These are phyloP conservation scores for Crocidura indochinensis DNA, from an alignment of 2,797 vertebrate genomes.

Conservation along the genomic window DNA sequence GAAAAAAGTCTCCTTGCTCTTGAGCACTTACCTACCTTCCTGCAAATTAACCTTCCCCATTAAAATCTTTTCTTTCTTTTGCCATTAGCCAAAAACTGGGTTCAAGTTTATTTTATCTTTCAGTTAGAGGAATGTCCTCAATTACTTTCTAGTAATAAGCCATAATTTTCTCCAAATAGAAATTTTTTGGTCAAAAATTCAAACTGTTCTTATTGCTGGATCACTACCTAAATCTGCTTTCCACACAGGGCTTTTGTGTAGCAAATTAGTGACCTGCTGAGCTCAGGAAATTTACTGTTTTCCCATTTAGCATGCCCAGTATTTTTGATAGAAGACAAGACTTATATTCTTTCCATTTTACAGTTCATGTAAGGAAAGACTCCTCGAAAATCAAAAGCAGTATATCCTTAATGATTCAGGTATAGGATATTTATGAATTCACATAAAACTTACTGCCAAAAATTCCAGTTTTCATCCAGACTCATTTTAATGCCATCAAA, in stretches of 20 bases:
- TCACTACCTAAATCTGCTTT: background rate
- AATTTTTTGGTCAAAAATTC: constrained; percentile 53
- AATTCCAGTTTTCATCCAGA: constrained; percentile 53
- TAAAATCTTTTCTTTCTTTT: constrained; percentile 25
- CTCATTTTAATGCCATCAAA: constrained; percentile 8
- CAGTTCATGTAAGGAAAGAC: constrained; percentile 1
- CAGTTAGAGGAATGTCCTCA: background rate
- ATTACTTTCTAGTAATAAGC: constrained; percentile 46
- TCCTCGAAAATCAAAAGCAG: background rate
- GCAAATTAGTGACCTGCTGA: constrained; percentile 17
- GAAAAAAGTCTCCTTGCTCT: constrained; percentile 66
- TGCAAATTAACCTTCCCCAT: constrained; percentile 38
- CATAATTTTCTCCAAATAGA: constrained; percentile 48
- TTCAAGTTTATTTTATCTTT: constrained; percentile 48
- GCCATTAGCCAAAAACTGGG: constrained; percentile 35
- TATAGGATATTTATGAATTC: constrained; percentile 18
- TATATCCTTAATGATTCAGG: constrained; percentile 35
- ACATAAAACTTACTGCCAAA: constrained; percentile 8
- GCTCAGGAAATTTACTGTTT: background rate
- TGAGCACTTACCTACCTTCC: constrained; percentile 68
- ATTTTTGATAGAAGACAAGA: background rate
- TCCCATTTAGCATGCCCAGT: constrained; percentile 11
- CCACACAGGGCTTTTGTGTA: background rate
- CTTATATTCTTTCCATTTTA: constrained; percentile 39
- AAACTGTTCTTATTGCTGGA: constrained; percentile 27